A percentile compares a stretch with the other conserved stretches of the same genome.
Conservation (phyloP, 2,113 vertebrate genomes). For the Ophthalmolycus amberensis region DNA sequence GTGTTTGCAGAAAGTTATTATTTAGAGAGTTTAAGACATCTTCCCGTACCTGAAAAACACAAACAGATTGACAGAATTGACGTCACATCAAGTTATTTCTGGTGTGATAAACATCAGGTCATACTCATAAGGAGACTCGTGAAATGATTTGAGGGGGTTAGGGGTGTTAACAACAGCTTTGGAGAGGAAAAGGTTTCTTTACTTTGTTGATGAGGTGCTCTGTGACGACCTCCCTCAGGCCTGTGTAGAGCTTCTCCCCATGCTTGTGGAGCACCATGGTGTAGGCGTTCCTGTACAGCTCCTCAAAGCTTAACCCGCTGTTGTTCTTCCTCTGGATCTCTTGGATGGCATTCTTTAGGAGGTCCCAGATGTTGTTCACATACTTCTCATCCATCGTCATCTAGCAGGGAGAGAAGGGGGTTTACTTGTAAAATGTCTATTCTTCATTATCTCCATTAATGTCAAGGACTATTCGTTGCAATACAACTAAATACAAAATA, state of each 20-base stretch:
- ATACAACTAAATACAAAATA: neutral
- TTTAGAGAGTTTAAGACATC: slow-evolving; percentile 96
- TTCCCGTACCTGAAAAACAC: slow-evolving; percentile 88
- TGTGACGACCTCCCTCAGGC: slow-evolving; percentile 94
- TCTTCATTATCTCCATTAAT: neutral
- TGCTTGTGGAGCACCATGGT: slow-evolving; percentile 98
- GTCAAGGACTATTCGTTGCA: neutral
- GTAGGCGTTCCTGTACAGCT: slow-evolving; percentile 96
- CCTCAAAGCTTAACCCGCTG: slow-evolving; percentile 94
- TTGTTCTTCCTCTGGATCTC: slow-evolving; percentile 99
- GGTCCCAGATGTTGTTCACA: slow-evolving; percentile 99
- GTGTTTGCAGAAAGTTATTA: slow-evolving; percentile 96
- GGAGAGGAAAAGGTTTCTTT: slow-evolving; percentile 45
- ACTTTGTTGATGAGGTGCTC: slow-evolving; percentile 98
- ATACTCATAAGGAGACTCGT: neutral
- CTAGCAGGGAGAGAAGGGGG: slow-evolving; percentile 68
- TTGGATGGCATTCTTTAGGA: slow-evolving; percentile 98
- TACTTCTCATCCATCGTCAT: slow-evolving; percentile 99
- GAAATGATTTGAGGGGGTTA: neutral
- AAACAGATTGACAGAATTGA: slow-evolving; percentile 4
- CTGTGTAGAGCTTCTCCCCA: slow-evolving; percentile 95
- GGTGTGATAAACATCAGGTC: neutral
- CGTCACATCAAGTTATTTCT: neutral
- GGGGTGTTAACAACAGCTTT: neutral
- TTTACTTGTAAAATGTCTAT: neutral